Evolutionary conservation across 2,797 vertebrate genomes (phyloP).

Genomic region (Hephaestus fuliginosus): DNA sequence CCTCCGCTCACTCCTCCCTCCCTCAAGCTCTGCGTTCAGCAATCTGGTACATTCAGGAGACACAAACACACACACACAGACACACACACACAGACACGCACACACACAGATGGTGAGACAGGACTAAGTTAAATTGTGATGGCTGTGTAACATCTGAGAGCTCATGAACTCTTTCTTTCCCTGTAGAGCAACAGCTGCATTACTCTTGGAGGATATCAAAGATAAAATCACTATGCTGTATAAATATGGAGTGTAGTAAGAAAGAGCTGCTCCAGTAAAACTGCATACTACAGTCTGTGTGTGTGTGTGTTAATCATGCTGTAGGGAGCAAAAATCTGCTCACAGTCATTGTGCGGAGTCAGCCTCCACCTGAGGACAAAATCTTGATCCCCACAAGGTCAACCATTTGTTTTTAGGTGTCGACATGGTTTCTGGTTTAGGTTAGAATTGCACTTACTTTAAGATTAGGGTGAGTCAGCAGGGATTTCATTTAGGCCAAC

Average conservation of each 20-base stretch:
- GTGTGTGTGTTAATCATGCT: slow-evolving; percentile 9
- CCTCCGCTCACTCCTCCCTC: slow-evolving; percentile 67
- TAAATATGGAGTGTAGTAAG: slow-evolving; percentile 19
- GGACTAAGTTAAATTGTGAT: slow-evolving; percentile 33
- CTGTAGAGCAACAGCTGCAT: neutral
- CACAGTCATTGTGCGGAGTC: neutral
- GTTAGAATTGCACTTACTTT: neutral
- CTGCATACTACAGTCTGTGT: neutral
- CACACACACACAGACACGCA: slow-evolving; percentile 24
- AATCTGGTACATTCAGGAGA: slow-evolving; percentile 69
- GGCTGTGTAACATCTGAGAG: slow-evolving; percentile 15
- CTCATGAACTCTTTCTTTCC: neutral
- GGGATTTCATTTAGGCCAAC: neutral
- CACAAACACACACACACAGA: slow-evolving; percentile 26
- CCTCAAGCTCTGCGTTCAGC: slow-evolving; percentile 68
- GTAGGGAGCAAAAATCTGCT: neutral
- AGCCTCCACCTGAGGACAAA: slow-evolving; percentile 5
- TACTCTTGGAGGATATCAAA: slow-evolving; percentile 34
- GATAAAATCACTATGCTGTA: neutral
- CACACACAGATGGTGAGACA: slow-evolving; percentile 11
- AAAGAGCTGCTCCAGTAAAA: slow-evolving; percentile 39
- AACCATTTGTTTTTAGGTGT: neutral
- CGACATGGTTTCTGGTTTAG: neutral
- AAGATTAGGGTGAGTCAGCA: neutral
- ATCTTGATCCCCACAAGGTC: slow-evolving; percentile 7